phyloP scores from a whole-genome alignment of 2,113 vertebrate species.

The Sclerurus mexicanus region DNA sequence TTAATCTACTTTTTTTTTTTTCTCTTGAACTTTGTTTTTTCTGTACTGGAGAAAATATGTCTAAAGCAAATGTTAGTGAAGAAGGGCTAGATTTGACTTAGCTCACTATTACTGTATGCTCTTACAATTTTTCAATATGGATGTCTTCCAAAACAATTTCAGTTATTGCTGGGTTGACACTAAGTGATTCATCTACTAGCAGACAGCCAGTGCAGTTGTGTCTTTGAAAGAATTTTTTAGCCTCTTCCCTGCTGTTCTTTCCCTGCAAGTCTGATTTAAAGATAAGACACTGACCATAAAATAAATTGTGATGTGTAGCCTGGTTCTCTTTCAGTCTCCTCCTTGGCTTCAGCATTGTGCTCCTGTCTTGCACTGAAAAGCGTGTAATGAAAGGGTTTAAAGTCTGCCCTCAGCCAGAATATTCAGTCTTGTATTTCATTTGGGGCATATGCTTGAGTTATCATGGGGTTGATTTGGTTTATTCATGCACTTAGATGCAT shows the following conservation, averaged over 20 bases:
- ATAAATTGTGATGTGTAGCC: not conserved
- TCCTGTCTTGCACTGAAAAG: not conserved
- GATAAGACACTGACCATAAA: not conserved
- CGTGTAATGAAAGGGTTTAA: not conserved
- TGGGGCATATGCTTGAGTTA: not conserved
- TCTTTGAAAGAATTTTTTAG: not conserved
- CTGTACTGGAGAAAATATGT: not conserved
- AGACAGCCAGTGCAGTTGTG: not conserved
- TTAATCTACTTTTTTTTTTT: not conserved
- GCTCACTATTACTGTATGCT: not conserved
- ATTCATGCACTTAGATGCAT: not conserved
- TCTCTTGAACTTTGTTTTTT: not conserved
- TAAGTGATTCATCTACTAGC: slow-evolving; percentile 4
- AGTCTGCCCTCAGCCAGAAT: not conserved
- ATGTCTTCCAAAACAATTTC: not conserved
- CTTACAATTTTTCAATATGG: not conserved
- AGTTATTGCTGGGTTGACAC: not conserved
- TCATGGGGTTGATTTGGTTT: not conserved
- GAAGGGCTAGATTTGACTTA: not conserved
- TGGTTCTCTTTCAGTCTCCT: not conserved
- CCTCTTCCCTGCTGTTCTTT: not conserved
- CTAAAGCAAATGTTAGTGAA: not conserved
- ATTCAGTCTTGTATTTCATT: not conserved
- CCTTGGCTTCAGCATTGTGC: not conserved
- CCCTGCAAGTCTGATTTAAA: not conserved